phyloP scores from a whole-genome alignment of 1,140 invertebrate species.

The Gryon sp. region DNA sequence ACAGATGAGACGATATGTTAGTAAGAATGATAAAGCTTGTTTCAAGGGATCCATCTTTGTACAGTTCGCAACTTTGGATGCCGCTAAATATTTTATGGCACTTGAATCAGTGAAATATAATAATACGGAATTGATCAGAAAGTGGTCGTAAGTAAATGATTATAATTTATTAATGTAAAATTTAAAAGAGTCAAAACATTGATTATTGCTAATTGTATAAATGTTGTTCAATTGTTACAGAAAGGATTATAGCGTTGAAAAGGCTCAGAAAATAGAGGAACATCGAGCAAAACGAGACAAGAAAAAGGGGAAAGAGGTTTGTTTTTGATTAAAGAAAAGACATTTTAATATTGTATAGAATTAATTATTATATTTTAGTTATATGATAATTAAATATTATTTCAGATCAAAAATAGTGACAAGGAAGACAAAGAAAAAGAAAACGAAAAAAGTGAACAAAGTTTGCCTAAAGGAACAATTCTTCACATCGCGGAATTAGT shows the following conservation, averaged over 20 bases:
- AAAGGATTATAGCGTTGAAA: conserved; percentile 84
- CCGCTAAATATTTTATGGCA: conserved; percentile 84
- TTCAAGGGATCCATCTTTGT: conserved; percentile 96
- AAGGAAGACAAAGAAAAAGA: conserved; percentile 64
- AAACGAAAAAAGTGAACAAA: conserved; percentile 76
- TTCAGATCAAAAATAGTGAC: conserved; percentile 53
- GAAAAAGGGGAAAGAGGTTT: conserved; percentile 35
- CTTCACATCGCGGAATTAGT: conserved; percentile 83
- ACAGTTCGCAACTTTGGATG: conserved; percentile 88
- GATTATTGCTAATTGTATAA: not conserved
- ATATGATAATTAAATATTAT: conserved; percentile 14
- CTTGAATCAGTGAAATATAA: conserved; percentile 85
- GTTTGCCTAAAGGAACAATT: conserved; percentile 83
- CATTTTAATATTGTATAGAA: conserved; percentile 4
- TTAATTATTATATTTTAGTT: no score
- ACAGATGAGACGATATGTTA: conserved; percentile 85
- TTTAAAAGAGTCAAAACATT: not conserved
- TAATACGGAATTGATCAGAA: conserved; percentile 84
- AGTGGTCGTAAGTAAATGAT: conserved; percentile 84
- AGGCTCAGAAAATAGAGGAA: conserved; percentile 84
- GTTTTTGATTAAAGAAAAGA: conserved; percentile 2
- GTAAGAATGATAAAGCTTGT: conserved; percentile 83
- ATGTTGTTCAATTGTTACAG: conserved; percentile 67
- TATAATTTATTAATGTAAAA: conserved; percentile 8
- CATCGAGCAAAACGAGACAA: conserved; percentile 79